Evolutionary conservation across 2,888 invertebrate genomes (phyloP), one percentile per base, ranked within the genome.

Genomic region (Marasmarcha lunaedactyla): DNA sequence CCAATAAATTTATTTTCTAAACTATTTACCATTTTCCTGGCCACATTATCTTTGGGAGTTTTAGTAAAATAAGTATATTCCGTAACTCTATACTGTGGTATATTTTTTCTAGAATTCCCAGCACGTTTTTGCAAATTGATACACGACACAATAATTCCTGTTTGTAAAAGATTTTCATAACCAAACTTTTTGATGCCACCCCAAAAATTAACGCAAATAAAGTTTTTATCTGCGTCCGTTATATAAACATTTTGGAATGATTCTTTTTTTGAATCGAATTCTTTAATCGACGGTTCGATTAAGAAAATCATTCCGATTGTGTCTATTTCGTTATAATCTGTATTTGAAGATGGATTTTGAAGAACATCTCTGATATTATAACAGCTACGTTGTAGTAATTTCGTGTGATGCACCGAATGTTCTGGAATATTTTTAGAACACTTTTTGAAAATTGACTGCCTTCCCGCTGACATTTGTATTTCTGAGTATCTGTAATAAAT

Each of bases 291-390:
- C 14, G 85, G 79, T 45, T 84, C 85, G 27, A 89, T 73, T 41
- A 77, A 65, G 14, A 90, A 79, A 30, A 93, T 83, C 1, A 91
- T 52, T 1, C 93, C 93, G 2, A 89, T 85, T 7, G 89, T 87
- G 67, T 94, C 93, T 46, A 92, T 83, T 79, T 93, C 93, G 44
- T 87, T 86, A 55, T 88, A 89, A 36, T 72, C 63, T 13, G 68
- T 70, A 2, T 44, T 41, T 39, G 58, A 51, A 0, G 47, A 42
- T 0, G 69, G 59, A 13, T 67, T 70, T 44, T 58, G 48, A 0
- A 56, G 43, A 14, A 88, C 52, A 42, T 86, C 78, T 47, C 66
- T 63, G 40, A 89, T 81, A n/a, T 63, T 53, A 20, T 68, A 79
- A 42, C 76, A 84, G 14, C 47, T 69, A 46, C 87, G 70, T 45